Conservation (phyloP, 2,797 vertebrate genomes). For the Galaxias olidus region DNA sequence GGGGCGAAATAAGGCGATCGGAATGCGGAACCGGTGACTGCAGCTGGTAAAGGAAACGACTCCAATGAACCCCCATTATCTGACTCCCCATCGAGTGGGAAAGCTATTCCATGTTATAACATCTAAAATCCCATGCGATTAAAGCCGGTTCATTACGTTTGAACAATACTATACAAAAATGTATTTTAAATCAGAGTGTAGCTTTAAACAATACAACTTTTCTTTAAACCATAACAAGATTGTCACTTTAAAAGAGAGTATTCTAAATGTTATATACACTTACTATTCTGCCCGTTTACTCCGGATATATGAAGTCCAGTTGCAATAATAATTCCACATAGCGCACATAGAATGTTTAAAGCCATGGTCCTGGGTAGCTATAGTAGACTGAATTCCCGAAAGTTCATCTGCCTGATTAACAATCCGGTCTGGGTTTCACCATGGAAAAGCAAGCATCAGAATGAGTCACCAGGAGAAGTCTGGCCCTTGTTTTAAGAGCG, state of each 20-base stretch:
- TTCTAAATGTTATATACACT: slow-evolving; percentile 48
- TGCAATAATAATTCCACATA: slow-evolving; percentile 68
- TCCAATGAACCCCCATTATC: slow-evolving; percentile 48
- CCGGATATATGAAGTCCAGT: slow-evolving; percentile 54
- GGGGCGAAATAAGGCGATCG: slow-evolving; percentile 75
- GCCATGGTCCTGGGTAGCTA: slow-evolving; percentile 56
- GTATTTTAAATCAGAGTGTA: no score
- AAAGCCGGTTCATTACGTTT: no score
- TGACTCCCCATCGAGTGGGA: slow-evolving; percentile 53
- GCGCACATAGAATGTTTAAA: slow-evolving; percentile 53
- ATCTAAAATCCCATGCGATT: slow-evolving; percentile 11
- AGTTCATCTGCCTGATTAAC: slow-evolving; percentile 63
- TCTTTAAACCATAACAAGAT: no score
- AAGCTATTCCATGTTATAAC: slow-evolving; percentile 39
- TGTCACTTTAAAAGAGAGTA: no score
- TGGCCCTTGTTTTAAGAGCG: slow-evolving; percentile 80
- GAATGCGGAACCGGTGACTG: slow-evolving; percentile 84
- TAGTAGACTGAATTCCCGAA: slow-evolving; percentile 59
- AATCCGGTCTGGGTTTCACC: slow-evolving; percentile 65
- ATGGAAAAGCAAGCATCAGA: slow-evolving; percentile 75
- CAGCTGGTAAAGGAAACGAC: slow-evolving; percentile 74
- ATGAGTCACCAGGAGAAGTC: slow-evolving; percentile 78
- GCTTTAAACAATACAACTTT: no score
- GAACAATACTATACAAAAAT: no score
- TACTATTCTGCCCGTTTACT: slow-evolving; percentile 71